Evolutionary conservation across 1,140 invertebrate species (phyloP).

Genomic region (Periplaneta americana): DNA sequence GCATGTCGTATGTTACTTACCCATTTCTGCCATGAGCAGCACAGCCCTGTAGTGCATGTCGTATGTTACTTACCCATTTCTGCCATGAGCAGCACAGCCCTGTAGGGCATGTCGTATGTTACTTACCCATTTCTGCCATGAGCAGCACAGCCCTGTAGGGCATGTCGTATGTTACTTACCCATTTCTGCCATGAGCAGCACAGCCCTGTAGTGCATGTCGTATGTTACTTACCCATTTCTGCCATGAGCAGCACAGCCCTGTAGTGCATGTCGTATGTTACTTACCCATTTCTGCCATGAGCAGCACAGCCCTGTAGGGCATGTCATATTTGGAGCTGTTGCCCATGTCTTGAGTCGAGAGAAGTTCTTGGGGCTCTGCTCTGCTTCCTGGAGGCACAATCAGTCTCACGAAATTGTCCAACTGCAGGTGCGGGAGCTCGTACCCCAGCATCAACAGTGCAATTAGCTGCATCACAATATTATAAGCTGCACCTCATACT

Average conservation of each 20-base stretch:
- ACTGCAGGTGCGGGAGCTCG: conserved; percentile 7
- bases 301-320: conserved; percentile 28
- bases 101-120: no score
- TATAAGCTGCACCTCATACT: no score
- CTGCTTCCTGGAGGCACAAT: conserved; percentile 36
- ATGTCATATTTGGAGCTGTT: conserved; percentile 6
- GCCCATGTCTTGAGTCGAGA: conserved; percentile 29
- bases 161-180: no score
- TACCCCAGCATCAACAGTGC: conserved; percentile 17
- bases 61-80: no score
- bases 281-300: conserved; percentile 39
- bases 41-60: no score
- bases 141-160: no score
- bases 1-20: no score
- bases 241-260: conserved; percentile 37
- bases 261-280: conserved; percentile 12
- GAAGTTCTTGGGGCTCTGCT: conserved; percentile 30
- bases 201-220: no score
- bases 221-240: conserved; percentile 31
- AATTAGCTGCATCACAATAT: conserved; percentile 19
- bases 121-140: no score
- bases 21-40: no score
- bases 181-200: no score
- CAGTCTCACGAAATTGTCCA: conserved; percentile 34
- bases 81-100: no score